phyloP scores from a whole-genome alignment of 2,797 vertebrate species.

The Gymnothorax javanicus region DNA sequence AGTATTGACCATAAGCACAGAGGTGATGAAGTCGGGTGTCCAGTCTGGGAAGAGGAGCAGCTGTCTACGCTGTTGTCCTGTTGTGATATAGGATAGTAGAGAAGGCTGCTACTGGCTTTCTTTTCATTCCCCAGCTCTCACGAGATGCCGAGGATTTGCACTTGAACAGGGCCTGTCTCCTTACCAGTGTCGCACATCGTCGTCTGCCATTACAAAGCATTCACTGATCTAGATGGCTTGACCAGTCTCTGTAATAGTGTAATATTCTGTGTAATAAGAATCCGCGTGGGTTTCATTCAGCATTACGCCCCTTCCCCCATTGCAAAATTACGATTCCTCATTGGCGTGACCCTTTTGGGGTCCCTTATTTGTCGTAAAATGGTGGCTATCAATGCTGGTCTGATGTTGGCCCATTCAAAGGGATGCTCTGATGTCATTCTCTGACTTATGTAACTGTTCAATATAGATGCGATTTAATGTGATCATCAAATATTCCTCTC shows the following conservation, averaged over 20 bases:
- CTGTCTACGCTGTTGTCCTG: not conserved
- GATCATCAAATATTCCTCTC: not conserved
- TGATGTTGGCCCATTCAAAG: not conserved
- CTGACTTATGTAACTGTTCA: not conserved
- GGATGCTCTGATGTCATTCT: not conserved
- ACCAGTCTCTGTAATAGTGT: not conserved
- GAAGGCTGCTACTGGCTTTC: not conserved
- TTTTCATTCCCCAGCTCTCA: no score
- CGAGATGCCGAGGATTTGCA: not conserved
- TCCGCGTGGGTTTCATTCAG: not conserved
- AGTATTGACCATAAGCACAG: conserved; percentile 2
- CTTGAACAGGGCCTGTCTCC: not conserved
- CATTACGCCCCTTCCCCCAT: not conserved
- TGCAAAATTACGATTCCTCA: not conserved
- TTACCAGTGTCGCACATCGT: not conserved
- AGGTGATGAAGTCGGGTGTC: not conserved
- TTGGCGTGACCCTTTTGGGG: not conserved
- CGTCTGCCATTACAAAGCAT: not conserved
- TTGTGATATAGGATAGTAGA: not conserved
- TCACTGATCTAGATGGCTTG: not conserved
- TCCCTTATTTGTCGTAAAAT: not conserved
- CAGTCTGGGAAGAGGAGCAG: not conserved
- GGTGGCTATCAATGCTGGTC: not conserved
- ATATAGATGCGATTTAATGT: not conserved
- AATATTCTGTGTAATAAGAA: not conserved